phyloP scores from a whole-genome alignment of 2,113 vertebrate species.

The Hypomesus transpacificus region DNA sequence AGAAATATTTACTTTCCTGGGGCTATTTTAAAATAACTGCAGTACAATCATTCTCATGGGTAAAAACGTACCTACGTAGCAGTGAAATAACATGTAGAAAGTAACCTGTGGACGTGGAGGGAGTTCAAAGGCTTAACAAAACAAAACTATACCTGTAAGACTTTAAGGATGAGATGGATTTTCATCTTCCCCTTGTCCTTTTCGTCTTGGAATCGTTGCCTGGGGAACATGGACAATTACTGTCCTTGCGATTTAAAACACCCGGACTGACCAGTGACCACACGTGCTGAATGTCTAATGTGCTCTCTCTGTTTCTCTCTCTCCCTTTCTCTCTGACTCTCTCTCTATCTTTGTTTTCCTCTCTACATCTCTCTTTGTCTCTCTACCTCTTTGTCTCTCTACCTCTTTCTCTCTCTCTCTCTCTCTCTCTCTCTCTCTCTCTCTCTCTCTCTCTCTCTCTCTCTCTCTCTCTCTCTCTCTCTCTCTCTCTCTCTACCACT shows the following conservation, averaged over 20 bases:
- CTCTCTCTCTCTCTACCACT: conserved; percentile 2
- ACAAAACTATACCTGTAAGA: conserved; percentile 7
- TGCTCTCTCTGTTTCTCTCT: background rate
- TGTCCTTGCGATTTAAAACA: conserved; percentile 24
- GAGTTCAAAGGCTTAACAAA: conserved; percentile 11
- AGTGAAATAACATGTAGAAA: no score
- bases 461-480: conserved; percentile 3
- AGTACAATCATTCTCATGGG: no score
- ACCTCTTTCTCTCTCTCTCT: conserved; percentile 29
- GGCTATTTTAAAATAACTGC: no score
- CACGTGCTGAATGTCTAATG: conserved; percentile 41
- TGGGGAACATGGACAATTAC: conserved; percentile 19
- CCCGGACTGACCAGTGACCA: conserved; percentile 7
- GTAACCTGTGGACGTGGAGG: background rate
- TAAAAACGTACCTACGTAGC: no score
- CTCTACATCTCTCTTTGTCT: background rate
- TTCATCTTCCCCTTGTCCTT: conserved; percentile 1
- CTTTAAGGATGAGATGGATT: conserved; percentile 14
- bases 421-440: background rate
- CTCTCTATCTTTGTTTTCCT: background rate
- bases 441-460: conserved; percentile 1
- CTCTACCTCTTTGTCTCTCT: background rate
- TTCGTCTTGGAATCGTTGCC: conserved; percentile 17
- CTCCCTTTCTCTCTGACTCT: background rate
- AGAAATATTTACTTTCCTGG: no score